Evolutionary conservation across 2,888 invertebrate species (phyloP).

Genomic region (Cosmia pyralina): DNA sequence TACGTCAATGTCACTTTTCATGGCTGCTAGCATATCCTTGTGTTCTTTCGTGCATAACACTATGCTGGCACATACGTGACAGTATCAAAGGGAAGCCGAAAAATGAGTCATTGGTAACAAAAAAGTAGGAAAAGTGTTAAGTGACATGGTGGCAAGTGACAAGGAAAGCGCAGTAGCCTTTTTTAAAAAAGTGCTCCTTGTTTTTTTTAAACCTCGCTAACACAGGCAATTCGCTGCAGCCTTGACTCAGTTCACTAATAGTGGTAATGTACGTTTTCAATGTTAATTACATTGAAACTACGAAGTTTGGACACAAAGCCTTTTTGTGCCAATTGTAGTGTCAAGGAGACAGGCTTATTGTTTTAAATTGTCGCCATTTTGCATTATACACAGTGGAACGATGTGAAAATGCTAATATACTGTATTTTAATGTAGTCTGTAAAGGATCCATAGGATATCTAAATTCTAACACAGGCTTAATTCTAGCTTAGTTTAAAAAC

Average conservation of each 20-base stretch:
- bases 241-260: conserved; percentile 72
- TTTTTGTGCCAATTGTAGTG: conserved; percentile 71
- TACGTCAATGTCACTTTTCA: conserved; percentile 16
- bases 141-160: too few species aligned
- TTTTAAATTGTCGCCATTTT: conserved; percentile 61
- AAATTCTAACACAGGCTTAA: neutral
- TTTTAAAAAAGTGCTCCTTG: neutral
- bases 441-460: conserved; percentile 5
- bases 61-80: neutral
- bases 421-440: conserved; percentile 16
- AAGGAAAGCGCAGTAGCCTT: neutral
- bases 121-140: neutral
- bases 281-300: conserved; percentile 73
- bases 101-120: neutral
- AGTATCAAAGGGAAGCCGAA: neutral
- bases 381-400: conserved; percentile 43
- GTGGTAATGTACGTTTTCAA: conserved; percentile 70
- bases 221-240: conserved; percentile 45
- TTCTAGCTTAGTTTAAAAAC: neutral
- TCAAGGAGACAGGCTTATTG: conserved; percentile 68
- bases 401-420: conserved; percentile 38
- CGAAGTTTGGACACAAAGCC: conserved; percentile 71
- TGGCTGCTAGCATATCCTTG: conserved; percentile 15
- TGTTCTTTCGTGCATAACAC: conserved; percentile 25
- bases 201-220: neutral